Base-by-base conservation (phyloP, 2,113 vertebrate species). In the Pao palembangensis region DNA sequence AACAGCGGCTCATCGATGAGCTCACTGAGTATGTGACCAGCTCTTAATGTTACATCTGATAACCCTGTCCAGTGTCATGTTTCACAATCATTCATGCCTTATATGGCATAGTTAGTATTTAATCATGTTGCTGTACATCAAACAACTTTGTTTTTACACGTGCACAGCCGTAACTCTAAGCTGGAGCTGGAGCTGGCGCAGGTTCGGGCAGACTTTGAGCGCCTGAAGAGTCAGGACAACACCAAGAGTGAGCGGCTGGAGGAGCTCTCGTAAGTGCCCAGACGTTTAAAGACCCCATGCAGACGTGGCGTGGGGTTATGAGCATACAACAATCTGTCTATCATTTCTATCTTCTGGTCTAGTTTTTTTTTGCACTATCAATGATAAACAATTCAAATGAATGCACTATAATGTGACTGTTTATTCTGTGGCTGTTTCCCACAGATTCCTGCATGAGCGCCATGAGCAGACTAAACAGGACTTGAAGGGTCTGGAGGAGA, bases 391-490 rank as follows among this genome's bases (percentile, higher is more conserved):
- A 7, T 28, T 28, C 25, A 28, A 38, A 12, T 11, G 34, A 38
- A 38, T 12, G 2, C 8, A 12, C 34, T 38, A 1, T 12, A 38
- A 11, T 12, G 6, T 21, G 51, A 16, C 18, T 34, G 11, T 42
- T 5, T 51, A 7, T 50, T 5, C 42, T 52, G 1, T 50, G 76
- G 4, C n/a, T 79, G 8, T 74, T 46, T 44, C 31, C 55, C 1
- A 70, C 67, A 96, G 94, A 91, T 94, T 94, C 91, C 91, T 94
- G 83, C 94, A 96, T 20, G 93, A 95, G 87, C 92, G 91, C 58
- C 94, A 95, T 0, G 93, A 95, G 84, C 94, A 95, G 88, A 94
- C 94, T 48, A 94, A 94, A 85, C 93, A 96, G 87, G 94, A 95
- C 86, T 90, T 96, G 80, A 95, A 93, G 79, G 93, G 93, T 71